Conservation (phyloP, 2,113 vertebrate genomes). For the Cryptotis parvus region DNA sequence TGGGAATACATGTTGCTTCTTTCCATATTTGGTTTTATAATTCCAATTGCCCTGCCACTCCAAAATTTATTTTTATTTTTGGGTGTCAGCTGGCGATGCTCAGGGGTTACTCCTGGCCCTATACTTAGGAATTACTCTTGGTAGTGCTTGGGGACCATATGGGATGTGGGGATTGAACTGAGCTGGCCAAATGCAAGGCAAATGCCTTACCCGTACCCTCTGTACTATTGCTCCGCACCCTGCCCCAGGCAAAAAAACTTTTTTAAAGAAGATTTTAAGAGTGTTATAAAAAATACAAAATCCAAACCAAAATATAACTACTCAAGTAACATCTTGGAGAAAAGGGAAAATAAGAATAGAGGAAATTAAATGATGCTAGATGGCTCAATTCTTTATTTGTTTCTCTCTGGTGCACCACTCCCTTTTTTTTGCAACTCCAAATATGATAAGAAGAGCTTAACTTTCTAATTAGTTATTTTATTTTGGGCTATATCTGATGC, state of each 20-base stretch:
- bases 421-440: neutral
- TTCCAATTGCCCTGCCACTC: neutral
- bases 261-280: neutral
- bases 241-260: neutral
- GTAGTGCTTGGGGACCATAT: no score
- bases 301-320: neutral
- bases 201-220: no score
- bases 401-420: neutral
- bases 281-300: slow-evolving; percentile 12
- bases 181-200: no score
- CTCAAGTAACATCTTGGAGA: neutral
- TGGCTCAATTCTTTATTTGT: neutral
- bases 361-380: neutral
- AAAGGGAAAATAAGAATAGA: slow-evolving; percentile 17
- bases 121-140: no score
- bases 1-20: neutral
- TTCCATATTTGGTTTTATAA: neutral
- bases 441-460: neutral
- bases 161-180: no score
- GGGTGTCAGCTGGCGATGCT: no score
- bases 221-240: no score
- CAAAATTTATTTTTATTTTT: no score
- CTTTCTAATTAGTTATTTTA: no score
- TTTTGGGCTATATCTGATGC: no score
- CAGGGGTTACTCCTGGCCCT: no score